phyloP scores from a whole-genome alignment of 2,113 vertebrate genomes.

The Anarrhichthys ocellatus region DNA sequence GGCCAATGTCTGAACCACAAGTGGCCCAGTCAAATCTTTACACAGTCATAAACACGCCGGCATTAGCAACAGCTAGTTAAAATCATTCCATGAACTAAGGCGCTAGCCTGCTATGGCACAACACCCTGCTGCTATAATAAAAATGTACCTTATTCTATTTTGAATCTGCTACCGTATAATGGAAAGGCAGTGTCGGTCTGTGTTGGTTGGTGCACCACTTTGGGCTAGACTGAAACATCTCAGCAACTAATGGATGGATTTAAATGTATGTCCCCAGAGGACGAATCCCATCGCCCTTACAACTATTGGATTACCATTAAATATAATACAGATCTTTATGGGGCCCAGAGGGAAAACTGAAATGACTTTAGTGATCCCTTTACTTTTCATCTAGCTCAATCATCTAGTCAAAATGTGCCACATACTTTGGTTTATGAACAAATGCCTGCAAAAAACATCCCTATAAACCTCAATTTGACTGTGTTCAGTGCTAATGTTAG shows the following conservation, averaged over 20 bases:
- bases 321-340: background rate
- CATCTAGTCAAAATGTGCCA: background rate
- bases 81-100: slow-evolving; percentile 55
- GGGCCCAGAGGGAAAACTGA: background rate
- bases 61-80: slow-evolving; percentile 70
- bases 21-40: slow-evolving; percentile 69
- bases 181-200: background rate
- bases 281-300: background rate
- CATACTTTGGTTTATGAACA: background rate
- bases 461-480: background rate
- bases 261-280: background rate
- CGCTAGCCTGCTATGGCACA: slow-evolving; percentile 25
- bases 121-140: slow-evolving; percentile 24
- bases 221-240: background rate
- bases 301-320: background rate
- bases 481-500: background rate
- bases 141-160: slow-evolving; percentile 28
- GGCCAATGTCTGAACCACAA: slow-evolving; percentile 67
- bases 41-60: slow-evolving; percentile 68
- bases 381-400: background rate
- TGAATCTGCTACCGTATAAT: slow-evolving; percentile 28
- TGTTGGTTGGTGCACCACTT: background rate
- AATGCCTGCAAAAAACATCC: background rate
- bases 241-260: background rate
- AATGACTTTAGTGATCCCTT: background rate